Conservation (phyloP, 2,888 invertebrate species). For the Hirudinaria manillensis region DNA sequence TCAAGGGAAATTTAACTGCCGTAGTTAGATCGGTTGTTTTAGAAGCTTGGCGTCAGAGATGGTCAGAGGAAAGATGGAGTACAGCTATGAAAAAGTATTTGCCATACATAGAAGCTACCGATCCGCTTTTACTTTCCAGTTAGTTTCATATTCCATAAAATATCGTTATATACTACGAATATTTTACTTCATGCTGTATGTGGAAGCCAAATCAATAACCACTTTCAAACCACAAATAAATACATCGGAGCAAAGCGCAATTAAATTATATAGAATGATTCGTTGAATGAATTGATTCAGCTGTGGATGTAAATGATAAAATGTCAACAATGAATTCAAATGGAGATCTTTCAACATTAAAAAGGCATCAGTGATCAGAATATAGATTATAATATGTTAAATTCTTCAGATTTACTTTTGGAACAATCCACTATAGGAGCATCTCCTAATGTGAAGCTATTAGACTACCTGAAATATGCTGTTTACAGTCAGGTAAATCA, state of each 20-base stretch:
- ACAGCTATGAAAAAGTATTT: slow-evolving; percentile 71
- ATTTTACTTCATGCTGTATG: not conserved
- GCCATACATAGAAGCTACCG: not conserved
- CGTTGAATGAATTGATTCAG: not conserved
- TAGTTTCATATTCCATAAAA: not conserved
- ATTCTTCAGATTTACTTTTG: slow-evolving; percentile 69
- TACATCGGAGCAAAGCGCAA: too few relatives aligned
- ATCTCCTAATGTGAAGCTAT: slow-evolving; percentile 80
- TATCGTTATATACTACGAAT: not conserved
- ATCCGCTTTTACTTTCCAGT: not conserved
- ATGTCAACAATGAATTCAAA: not conserved
- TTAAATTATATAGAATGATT: too few relatives aligned
- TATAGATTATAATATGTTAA: not conserved
- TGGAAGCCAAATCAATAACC: too few relatives aligned
- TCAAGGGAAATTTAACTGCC: slow-evolving; percentile 16
- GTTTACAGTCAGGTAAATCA: slow-evolving; percentile 69
- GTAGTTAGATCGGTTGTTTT: slow-evolving; percentile 51
- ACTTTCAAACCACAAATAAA: too few relatives aligned
- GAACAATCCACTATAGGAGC: slow-evolving; percentile 89
- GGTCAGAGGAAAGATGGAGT: slow-evolving; percentile 92
- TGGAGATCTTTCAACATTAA: too few relatives aligned
- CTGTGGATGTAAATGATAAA: slow-evolving; percentile 6
- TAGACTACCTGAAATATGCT: slow-evolving; percentile 86
- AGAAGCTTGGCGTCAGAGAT: slow-evolving; percentile 87
- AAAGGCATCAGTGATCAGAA: too few relatives aligned